Evolutionary conservation across 1,140 invertebrate species (phyloP).

Genomic region (Latrodectus geometricus): DNA sequence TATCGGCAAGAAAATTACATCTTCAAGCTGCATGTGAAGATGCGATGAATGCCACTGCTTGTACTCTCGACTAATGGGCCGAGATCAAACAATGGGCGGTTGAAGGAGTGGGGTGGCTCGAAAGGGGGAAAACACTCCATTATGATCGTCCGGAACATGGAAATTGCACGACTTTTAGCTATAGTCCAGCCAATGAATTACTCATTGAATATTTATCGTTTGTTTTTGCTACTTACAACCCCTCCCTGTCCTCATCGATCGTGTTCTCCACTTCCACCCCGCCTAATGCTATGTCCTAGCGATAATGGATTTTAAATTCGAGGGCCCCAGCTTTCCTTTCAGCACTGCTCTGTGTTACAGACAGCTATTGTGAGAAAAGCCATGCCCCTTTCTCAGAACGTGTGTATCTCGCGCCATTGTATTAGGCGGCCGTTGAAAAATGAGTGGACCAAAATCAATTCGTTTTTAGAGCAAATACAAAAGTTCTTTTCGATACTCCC

Average conservation of each 20-base stretch:
- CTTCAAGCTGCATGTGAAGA: no score
- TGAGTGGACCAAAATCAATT: constrained; percentile 53
- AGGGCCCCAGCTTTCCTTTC: constrained; percentile 4
- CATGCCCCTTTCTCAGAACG: background rate
- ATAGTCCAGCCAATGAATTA: constrained; percentile 47
- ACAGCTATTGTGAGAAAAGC: constrained; percentile 7
- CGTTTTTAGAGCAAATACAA: constrained; percentile 55
- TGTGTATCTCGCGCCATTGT: constrained; percentile 32
- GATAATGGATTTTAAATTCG: constrained; percentile 60
- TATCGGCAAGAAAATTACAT: no score
- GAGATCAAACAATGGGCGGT: constrained; percentile 32
- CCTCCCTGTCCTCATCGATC: constrained; percentile 1
- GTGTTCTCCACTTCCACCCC: background rate
- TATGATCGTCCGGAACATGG: constrained; percentile 27
- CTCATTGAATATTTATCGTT: constrained; percentile 54
- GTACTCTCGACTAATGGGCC: constrained; percentile 20
- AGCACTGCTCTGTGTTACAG: no score
- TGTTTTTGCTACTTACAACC: constrained; percentile 45
- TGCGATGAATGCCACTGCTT: background rate
- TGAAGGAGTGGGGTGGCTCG: background rate
- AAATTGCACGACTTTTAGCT: constrained; percentile 36
- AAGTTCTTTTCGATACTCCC: background rate
- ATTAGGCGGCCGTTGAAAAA: constrained; percentile 50
- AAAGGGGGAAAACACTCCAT: constrained; percentile 11
- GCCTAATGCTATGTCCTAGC: constrained; percentile 19